Base-by-base conservation (phyloP, 2,888 invertebrate species). In the Heteropelma amictum region DNA sequence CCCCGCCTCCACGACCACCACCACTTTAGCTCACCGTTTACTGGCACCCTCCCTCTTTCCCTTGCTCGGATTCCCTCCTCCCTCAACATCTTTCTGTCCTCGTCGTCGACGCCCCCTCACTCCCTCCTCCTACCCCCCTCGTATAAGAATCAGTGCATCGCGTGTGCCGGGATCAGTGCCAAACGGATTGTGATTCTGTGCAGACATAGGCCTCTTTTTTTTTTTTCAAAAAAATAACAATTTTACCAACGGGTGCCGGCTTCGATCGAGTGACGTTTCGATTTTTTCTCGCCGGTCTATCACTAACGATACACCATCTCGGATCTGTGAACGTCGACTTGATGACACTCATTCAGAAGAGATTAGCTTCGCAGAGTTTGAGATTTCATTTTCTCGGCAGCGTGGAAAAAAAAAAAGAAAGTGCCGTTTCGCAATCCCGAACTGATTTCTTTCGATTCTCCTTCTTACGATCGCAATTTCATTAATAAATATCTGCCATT, bases 61-160 rank as follows among this genome's bases (percentile, higher is more conserved):
- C 76, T 72, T 72, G 67, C 78, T 72, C 69, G 56, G 51, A 53
- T 68, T 69, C 67, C 69, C 64, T 72, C 71, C 73, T 76, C 74
- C 70, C 79, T 76, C 80, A 82, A 78, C 81, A 79, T 80, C 76
- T 72, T 80, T 78, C 80, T 80, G 76, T 54, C 72, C 47, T 64
- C 51, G 69, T 45, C 69, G 68, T 45, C 54, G 53, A 42, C 53
- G 33, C 82, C 82, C 81, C 80, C 82, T 78, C 54, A 68, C 53
- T 64, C 54, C 53, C 28, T 26, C 40, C 28, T 21, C 67, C 75
- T 33, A 28, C 72, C 78, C 82, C 82, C 81, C 81, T 82, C 80
- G 80, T 86, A 87, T 87, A 87, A 87, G 85, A 87, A 88, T 87
- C 86, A 84, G 85, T 87, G 88, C 85, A 83, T 82, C 84, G 84